phyloP scores from a whole-genome alignment of 1,140 invertebrate species.

The Neuroterus valhalla region DNA sequence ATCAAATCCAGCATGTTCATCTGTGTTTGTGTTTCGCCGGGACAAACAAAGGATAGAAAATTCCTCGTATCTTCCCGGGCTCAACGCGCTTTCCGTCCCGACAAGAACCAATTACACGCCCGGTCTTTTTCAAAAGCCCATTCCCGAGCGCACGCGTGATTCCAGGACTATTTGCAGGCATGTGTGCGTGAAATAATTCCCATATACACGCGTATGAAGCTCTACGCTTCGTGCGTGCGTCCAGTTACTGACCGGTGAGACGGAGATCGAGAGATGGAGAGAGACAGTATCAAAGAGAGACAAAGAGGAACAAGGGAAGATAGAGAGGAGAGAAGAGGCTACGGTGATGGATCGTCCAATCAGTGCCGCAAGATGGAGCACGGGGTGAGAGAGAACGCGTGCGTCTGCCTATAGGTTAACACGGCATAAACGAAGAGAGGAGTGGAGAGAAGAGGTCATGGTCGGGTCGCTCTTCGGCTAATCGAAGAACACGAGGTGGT shows the following conservation, averaged over 20 bases:
- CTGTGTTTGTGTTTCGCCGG: conserved; percentile 6
- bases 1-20: background rate
- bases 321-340: conserved; percentile 57
- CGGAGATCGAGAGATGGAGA: conserved; percentile 19
- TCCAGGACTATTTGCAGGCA: conserved; percentile 9
- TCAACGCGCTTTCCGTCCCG: conserved; percentile 9
- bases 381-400: conserved; percentile 57
- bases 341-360: conserved; percentile 77
- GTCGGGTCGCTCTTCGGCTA: conserved; percentile 74
- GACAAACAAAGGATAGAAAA: conserved; percentile 24
- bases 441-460: conserved; percentile 68
- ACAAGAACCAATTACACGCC: conserved; percentile 28
- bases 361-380: conserved; percentile 76
- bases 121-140: conserved; percentile 24
- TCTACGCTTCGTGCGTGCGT: conserved; percentile 11
- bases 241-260: conserved; percentile 25
- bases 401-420: conserved; percentile 64
- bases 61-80: conserved; percentile 10
- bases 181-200: conserved; percentile 17
- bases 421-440: conserved; percentile 50
- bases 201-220: conserved; percentile 20
- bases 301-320: conserved; percentile 52
- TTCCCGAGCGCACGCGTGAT: conserved; percentile 17
- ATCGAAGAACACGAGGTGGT: conserved; percentile 72
- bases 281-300: conserved; percentile 46